Evolutionary conservation across 2,113 vertebrate species (phyloP), one percentile per base, ranked within the genome.

Genomic region (Haplotaxodon microlepis): DNA sequence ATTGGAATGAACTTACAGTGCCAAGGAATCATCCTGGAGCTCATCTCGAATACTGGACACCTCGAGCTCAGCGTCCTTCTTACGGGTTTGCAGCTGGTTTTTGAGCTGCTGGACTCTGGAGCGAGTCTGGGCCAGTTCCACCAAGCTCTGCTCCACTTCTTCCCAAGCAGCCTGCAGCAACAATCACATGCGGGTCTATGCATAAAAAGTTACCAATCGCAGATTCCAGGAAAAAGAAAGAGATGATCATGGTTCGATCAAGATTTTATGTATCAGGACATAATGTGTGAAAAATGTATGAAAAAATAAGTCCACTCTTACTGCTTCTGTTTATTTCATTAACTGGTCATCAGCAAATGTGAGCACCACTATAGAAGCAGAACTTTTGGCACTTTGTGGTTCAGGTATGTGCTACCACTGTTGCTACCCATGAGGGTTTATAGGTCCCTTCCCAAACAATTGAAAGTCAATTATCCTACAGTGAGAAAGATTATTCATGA

Each of bases 161-260:
- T 94, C 89, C 97, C 97, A 97, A 9, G 95, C 96, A 69, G 93
- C 93, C 97, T 97, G 87, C 13, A 86, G 34, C 40, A 53, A 85
- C 27, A 90, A 85, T 50, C 56, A 87, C 21, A 90, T 8, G 57
- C 6, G 21, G 40, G 59, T 38, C 56, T 47, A 57, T 78, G 89
- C 88, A 69, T 47, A 36, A 40, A 66, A 29, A 34, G 4, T 3
- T 29, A 45, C 21, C 12, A 17, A 24, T 16, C 13, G 40, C 6
- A 81, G 78, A 82, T n/a, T n/a, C 4, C 13, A 36, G 34, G 6
- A 27, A 85, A 40, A 5, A 19, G 4, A 27, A 85, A 36, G 5
- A 19, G 10, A 40, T 3, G 21, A 24, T 45, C 69, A 27, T 27
- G 5, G 13, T 36, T 36, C 4, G 2, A 63, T 63, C 16, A 29